Conservation (phyloP, 2,113 vertebrate genomes). For the Circaetus cinerascens region DNA sequence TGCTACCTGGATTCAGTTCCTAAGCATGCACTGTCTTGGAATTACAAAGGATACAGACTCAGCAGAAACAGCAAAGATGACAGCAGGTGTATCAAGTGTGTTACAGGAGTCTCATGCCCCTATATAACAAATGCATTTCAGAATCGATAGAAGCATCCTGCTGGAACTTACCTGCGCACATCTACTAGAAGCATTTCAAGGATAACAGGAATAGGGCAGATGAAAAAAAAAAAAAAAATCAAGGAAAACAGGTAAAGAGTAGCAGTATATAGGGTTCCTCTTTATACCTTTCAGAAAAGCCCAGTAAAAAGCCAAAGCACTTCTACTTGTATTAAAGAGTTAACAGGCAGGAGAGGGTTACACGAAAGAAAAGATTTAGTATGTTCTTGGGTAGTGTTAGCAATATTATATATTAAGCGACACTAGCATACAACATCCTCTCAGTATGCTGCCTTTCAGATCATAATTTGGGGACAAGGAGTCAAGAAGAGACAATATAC, state of each 20-base stretch:
- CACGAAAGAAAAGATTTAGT: not conserved
- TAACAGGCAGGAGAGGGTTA: not conserved
- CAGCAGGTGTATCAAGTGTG: not conserved
- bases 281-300: not conserved
- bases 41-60: not conserved
- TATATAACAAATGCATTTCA: not conserved
- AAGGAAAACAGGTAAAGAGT: not conserved
- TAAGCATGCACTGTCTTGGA: not conserved
- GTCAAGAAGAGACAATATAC: not conserved
- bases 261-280: not conserved
- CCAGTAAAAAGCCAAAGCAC: not conserved
- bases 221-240: not conserved
- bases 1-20: not conserved
- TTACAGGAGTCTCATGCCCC: not conserved
- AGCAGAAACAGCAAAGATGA: not conserved
- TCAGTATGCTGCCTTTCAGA: not conserved
- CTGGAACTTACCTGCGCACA: not conserved
- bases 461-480: not conserved
- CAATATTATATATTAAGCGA: not conserved
- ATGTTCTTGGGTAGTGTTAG: not conserved
- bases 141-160: not conserved
- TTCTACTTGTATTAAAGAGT: not conserved
- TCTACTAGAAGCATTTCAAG: not conserved
- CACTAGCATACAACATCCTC: not conserved
- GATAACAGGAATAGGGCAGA: not conserved